Evolutionary conservation across 2,888 invertebrate species (phyloP), one percentile per base, ranked within the genome.

Genomic region (Oscheius sp.): DNA sequence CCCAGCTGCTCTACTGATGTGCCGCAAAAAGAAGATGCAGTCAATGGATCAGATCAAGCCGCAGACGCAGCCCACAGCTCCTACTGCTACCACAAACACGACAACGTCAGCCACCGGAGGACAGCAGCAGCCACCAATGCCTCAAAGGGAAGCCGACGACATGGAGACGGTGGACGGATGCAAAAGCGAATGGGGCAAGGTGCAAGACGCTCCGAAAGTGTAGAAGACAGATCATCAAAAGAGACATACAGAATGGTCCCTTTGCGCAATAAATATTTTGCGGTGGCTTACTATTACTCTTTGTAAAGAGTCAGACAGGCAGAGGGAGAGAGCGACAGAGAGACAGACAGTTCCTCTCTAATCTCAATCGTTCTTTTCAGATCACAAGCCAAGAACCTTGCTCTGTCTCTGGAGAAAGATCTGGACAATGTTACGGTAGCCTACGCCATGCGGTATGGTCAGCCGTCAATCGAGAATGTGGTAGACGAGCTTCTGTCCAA

Each of bases 121-220:
- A 53, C n/a, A 32, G 58, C n/a, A 32, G 58, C n/a, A 29, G 37
- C 35, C n/a, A 32, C 21, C 58, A 11, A 37, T 35, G 60, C 33
- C 32, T 4, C 33, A 60, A 37, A 60, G 37, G n/a, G 60, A 60
- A 35, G 60, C 37, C 37, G 60, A 60, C 35, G 60, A 60, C 37
- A 60, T 60, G 60, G 60, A 60, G 37, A 60, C 60, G 33, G 60
- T 60, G 37, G 37, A 60, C 37, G 60, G 60, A 33, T 60, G 60
- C 37, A 33, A 60, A n/a, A 60, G 60, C 60, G 35, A 60, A 4
- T 60, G 60, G 60, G 60, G 60, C 33, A 11, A 29, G 32, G 37
- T 60, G n/a, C 60, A 60, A n/a, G 37, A 60, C 2, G 2, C 60
- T 9, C 9, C n/a, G 29, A 42, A 42, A 7, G 42, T 42, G 42